Evolutionary conservation across 2,888 invertebrate species (phyloP), one percentile per base, ranked within the genome.

Genomic region (Hydraecia micacea): DNA sequence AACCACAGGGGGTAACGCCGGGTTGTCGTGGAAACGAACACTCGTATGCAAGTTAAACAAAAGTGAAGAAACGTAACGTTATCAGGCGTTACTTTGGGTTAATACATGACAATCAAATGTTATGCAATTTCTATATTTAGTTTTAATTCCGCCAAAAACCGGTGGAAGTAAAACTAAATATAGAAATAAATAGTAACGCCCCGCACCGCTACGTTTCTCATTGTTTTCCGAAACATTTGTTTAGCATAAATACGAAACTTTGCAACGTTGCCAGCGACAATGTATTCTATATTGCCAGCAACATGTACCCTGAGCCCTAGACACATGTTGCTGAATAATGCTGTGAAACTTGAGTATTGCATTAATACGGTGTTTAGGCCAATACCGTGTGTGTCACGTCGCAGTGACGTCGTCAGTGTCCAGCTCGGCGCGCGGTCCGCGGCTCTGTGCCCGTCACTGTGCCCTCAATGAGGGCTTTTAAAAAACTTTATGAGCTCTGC

Each of bases 361-460:
- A 55, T n/a, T 13, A 13, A 32, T 15, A 32, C 21, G 15, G 63
- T 42, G 21, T 49, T 76, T 60, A 76, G 77, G 21, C 46, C 60
- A 75, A 46, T 28, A 60, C 58, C 18, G 49, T 9, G 9, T 25
- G 49, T 9, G 9, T 25, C 36, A 25, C 73, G 39, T 15, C 73
- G 18, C 0, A 32, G 28, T 55, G 49, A 73, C 28, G 32, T 18
- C 32, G 9, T 3, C 42, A 65, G n/a, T 11, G 13, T 25, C 13
- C 5, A 25, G 28, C 28, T 21, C 46, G 25, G 25, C 25, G 32
- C 25, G 39, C 28, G 1, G 32, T 21, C 21, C 4, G 67, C 15
- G 21, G 15, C 18, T 46, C 71, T 18, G 46, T 15, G 18, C 9
- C 8, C 1, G 28, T 32, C 62, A 62, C 63, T 36, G 21, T 11